Base-by-base conservation (phyloP, 2,888 invertebrate genomes). In the Cerastoderma edule region DNA sequence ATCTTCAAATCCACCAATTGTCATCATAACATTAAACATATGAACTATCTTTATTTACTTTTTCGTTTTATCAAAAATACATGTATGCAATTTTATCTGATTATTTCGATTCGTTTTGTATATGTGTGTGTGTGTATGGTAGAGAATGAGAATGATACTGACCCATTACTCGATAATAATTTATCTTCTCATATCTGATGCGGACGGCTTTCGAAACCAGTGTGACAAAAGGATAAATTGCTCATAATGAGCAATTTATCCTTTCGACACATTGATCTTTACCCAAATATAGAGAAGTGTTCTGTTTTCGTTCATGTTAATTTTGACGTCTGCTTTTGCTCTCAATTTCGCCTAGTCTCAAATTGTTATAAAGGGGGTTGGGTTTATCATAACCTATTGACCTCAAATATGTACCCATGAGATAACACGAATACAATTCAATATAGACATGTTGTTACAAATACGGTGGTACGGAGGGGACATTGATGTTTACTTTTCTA, bases 51-150 rank as follows among this genome's bases (percentile, higher is more conserved):
- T 44, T 44, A 13, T 44, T 44, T 44, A 13, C 44, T 13, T 44
- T 44, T 44, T 13, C 13, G 13, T 44, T 10, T 13, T 16, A 44
- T 65, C 39, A 65, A 65, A 13, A 48, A 8, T 28, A 1, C 48
- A 0, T 46, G 30, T 65, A 35, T 39, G 13, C 35, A 60, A 33
- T 39, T 60, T 39, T 35, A 39, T 60, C 35, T 24, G 39, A 50
- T 50, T 50, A 24, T 22, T 50, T 50, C 22, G 5, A 50, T 24
- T 27, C n/a, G 2, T 2, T 22, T 5, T 8, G 4, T n/a, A 50
- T 10, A 50, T 1, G n/a, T 50, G 50, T 8, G 24, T n/a, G 22
- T 10, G 24, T 1, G 5, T n/a, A 27, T 2, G 50, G 22, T 24
- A 50, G 2, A 24, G 50, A n/a, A 8, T 22, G 22, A 16, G 22